Base-by-base conservation (phyloP, 2,797 vertebrate species). In the Silurus lanzhouensis region DNA sequence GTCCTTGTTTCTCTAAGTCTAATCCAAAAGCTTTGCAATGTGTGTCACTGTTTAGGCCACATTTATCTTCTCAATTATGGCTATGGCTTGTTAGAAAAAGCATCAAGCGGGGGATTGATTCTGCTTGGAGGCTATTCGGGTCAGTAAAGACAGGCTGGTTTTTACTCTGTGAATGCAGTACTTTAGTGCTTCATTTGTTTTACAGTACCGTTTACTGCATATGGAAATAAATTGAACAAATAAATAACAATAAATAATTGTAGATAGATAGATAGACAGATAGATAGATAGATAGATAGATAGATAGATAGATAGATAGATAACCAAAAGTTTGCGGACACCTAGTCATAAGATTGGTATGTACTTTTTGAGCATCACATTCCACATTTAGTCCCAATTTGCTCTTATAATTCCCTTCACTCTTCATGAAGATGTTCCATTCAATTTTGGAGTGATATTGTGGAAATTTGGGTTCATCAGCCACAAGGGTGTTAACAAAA, bases 41-140 rank as follows among this genome's bases (percentile, higher is more conserved):
- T 70, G 83, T 70, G 55, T 71, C n/a, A 27, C 27, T 15, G 17
- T 80, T 58, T 17, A 77, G 74, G 31, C 44, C 48, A 44, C 66
- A 71, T 84, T 71, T 20, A 84, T 84, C 66, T 46, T 76, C 66
- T 80, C 83, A 71, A 80, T 80, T 84, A 84, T 25, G 6, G 66
- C 57, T 79, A 71, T 6, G 46, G 38, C 31, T 58, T 27, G 55
- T 79, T 84, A 84, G 66, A 22, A 61, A 52, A 55, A 61, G 52
- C 31, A 19, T 13, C 74, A 78, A 52, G 55, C 58, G 17, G 48
- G 64, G 38, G 55, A 80, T 71, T 84, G 83, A 84, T 80, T 80
- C 22, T 46, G 52, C 31, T 55, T 67, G 20, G 27, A 78, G 75
- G 20, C 63, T 44, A 10, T 60, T 38, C 9, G 25, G 63, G 63